Percentiles rank a stretch among this genome's conserved stretches.
Evolutionary conservation across 1,140 invertebrate genomes (phyloP).

Genomic region (Antheraea mylitta): DNA sequence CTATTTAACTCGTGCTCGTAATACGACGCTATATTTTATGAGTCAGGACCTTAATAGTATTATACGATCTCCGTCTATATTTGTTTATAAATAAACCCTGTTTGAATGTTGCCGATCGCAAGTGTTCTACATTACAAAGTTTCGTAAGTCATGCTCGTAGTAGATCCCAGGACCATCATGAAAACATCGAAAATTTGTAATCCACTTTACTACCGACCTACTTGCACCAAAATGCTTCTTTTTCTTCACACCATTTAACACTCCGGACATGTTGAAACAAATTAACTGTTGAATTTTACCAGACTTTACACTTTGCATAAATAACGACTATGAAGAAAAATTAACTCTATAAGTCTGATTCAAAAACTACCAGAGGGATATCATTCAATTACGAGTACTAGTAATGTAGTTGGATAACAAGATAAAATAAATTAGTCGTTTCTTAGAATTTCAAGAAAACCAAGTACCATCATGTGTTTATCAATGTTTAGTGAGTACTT

Average conservation of each 20-base stretch:
- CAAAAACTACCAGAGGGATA: too few species aligned
- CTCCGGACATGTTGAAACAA: background rate
- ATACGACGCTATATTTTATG: slow-evolving; percentile 53
- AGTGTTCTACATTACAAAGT: slow-evolving; percentile 1
- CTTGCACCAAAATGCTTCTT: background rate
- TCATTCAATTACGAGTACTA: too few species aligned
- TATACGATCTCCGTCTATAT: slow-evolving; percentile 22
- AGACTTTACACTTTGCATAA: background rate
- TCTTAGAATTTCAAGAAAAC: too few species aligned
- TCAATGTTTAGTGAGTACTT: too few species aligned
- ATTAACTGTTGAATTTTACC: slow-evolving; percentile 1
- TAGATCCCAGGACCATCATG: background rate
- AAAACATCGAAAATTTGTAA: slow-evolving; percentile 6
- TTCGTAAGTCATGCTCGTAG: background rate
- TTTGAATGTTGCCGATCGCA: background rate
- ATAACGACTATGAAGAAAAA: too few species aligned
- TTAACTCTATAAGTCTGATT: too few species aligned
- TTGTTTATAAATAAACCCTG: slow-evolving; percentile 53
- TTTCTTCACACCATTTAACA: background rate
- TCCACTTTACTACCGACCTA: background rate
- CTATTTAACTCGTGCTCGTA: slow-evolving; percentile 28
- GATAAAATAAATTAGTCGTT: too few species aligned
- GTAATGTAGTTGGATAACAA: too few species aligned
- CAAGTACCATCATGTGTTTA: too few species aligned
- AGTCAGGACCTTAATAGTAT: slow-evolving; percentile 39